A percentile compares a stretch with the other conserved stretches of the same genome.
phyloP scores from a whole-genome alignment of 1,140 invertebrate species.

The Reticulitermes speratus region DNA sequence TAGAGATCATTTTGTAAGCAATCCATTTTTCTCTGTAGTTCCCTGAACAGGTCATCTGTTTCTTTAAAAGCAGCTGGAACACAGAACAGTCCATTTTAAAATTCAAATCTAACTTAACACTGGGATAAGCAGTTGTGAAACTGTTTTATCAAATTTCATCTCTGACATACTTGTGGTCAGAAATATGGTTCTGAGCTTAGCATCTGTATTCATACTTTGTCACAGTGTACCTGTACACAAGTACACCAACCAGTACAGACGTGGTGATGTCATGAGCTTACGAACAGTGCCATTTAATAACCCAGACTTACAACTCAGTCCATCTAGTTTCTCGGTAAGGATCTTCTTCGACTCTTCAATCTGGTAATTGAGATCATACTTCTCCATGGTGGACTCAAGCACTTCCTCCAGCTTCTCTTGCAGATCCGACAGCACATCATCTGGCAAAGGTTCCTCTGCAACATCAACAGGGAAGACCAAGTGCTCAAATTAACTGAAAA shows the following conservation, averaged over 20 bases:
- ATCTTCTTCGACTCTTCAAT: conserved; percentile 42
- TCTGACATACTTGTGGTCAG: not conserved
- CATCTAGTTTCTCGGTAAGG: conserved; percentile 39
- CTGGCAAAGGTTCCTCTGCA: not conserved
- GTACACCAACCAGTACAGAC: no score
- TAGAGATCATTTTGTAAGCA: not conserved
- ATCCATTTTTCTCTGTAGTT: conserved; percentile 25
- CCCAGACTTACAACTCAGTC: conserved; percentile 39
- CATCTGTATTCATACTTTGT: no score
- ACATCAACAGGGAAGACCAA: not conserved
- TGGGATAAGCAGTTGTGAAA: no score
- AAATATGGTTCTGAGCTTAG: not conserved
- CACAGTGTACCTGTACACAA: no score
- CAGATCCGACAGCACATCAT: conserved; percentile 5
- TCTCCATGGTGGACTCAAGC: conserved; percentile 48
- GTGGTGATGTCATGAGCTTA: no score
- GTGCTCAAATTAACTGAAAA: not conserved
- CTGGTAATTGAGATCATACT: conserved; percentile 50
- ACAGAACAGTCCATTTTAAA: not conserved
- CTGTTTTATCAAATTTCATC: not conserved
- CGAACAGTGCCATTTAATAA: no score
- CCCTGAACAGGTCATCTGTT: not conserved
- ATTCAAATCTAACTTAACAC: not conserved
- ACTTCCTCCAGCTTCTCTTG: conserved; percentile 48
- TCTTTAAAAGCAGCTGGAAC: conserved; percentile 6